A percentile compares a stretch with the other conserved stretches of the same genome.
Evolutionary conservation across 2,113 vertebrate genomes (phyloP).

Genomic region (Carassius gibelio): DNA sequence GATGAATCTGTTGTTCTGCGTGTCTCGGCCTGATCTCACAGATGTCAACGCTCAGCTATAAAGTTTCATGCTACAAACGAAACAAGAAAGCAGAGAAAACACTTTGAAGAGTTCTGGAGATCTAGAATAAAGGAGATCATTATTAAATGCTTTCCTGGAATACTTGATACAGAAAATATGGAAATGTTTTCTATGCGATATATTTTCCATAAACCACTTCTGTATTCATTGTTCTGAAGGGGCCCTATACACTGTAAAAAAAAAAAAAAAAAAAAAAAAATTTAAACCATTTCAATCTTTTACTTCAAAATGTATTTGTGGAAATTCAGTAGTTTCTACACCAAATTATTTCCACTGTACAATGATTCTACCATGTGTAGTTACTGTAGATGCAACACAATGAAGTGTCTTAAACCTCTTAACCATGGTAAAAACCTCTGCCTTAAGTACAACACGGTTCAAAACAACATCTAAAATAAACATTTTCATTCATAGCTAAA

Average conservation of each 20-base stretch:
- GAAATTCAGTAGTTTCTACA: no score
- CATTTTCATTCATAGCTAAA: background rate
- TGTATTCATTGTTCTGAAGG: background rate
- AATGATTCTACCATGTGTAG: background rate
- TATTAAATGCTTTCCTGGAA: background rate
- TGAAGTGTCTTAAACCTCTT: background rate
- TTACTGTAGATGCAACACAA: background rate
- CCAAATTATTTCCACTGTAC: no score
- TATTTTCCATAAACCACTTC: background rate
- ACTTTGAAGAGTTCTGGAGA: background rate
- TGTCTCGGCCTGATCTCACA: background rate
- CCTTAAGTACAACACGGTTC: background rate
- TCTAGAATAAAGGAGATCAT: background rate
- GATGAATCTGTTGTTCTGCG: slow-evolving; percentile 3
- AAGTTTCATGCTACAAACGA: background rate
- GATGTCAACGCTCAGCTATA: background rate
- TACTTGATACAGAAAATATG: background rate
- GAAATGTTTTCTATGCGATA: background rate
- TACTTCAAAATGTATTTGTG: no score
- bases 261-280: no score
- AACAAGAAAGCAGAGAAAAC: background rate
- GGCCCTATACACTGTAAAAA: background rate
- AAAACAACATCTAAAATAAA: background rate
- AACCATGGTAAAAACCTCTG: background rate
- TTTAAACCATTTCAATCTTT: no score